A percentile compares a stretch with the other conserved stretches of the same genome.
Evolutionary conservation across 2,113 vertebrate genomes (phyloP).

Genomic region (Heptranchias perlo): DNA sequence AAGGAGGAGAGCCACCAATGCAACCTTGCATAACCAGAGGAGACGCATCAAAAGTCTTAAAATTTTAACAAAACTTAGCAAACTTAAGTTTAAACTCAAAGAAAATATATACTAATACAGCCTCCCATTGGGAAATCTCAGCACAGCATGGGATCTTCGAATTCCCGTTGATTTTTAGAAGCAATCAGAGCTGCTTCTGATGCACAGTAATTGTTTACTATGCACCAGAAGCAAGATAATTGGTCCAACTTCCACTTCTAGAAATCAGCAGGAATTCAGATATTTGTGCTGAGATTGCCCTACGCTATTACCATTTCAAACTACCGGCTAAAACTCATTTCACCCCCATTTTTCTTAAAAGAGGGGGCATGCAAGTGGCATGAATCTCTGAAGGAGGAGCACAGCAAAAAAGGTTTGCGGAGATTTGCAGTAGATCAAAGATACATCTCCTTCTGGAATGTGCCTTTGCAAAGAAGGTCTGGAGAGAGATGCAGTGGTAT

Average conservation of each 20-base stretch:
- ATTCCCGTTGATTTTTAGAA: background rate
- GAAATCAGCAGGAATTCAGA: background rate
- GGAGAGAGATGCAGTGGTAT: too few relatives aligned
- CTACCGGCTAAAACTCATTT: background rate
- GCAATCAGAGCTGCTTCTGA: background rate
- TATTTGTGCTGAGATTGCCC: too few relatives aligned
- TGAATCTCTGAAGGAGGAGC: background rate
- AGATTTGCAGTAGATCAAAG: background rate
- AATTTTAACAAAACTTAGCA: background rate
- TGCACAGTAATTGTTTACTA: background rate
- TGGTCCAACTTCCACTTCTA: background rate
- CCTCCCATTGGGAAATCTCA: background rate
- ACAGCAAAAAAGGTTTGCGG: background rate
- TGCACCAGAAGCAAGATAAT: background rate
- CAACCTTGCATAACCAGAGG: background rate
- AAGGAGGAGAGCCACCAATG: background rate
- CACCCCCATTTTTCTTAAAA: background rate
- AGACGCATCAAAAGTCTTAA: background rate
- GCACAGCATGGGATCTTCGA: background rate
- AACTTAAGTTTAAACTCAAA: background rate
- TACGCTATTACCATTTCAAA: background rate
- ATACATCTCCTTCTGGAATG: too few relatives aligned
- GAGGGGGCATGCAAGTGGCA: too few relatives aligned
- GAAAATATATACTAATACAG: too few relatives aligned
- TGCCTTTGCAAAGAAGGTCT: too few relatives aligned